Evolutionary conservation across 23 tunicate species (phyloP), one percentile per base, ranked within the genome.

Genomic region (Halocynthia roretzi): DNA sequence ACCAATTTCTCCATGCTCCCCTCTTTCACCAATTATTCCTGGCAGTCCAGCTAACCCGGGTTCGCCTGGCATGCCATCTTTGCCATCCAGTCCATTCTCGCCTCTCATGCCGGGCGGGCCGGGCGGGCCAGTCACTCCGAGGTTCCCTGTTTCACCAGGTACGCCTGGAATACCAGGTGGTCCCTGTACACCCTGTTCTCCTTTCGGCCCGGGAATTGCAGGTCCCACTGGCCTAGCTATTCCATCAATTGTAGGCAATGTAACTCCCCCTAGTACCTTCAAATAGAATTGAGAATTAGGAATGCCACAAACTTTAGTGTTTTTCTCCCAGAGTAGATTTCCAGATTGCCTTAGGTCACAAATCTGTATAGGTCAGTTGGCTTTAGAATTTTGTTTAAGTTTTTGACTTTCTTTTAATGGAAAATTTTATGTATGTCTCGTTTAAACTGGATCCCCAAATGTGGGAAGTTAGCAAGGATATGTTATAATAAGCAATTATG

Each of bases 1-100:
- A 11, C 78, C 78, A n/a, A 21, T 10, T 54, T 53, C 62, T 55
- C 82, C 87, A 58, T 48, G 61, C 14, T 54, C 67, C 15, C 89
- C 89, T 22, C 17, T 52, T 31, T 67, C 70, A 6, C 92, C 92
- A 54, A 77, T 72, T 1, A 49, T 63, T 6, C 93, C 93, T 7
- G 71, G 72, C 6, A 70, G 62, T 10, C 93, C 93, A n/a, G 63
- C 70, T 8, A 56, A 11, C n/a, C 82, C 82, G 14, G 56, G 61
- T 50, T 50, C 50, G 7, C 83, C 83, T 20, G 75, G 50, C 31
- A 67, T 50, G 7, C 87, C 84, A 20, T 53, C 49, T 7, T 52
- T 12, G 11, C 84, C 84, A 12, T 48, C 19, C 56, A 68, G 50
- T 22, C 83, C 83, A 64, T 68, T n/a, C 51, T 68, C 12, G 10